Evolutionary conservation across 37 sponge, comb jelly and placozoan species (phyloP), one percentile per base, ranked within the genome.

Genomic region (Lycopodina hypogea): DNA sequence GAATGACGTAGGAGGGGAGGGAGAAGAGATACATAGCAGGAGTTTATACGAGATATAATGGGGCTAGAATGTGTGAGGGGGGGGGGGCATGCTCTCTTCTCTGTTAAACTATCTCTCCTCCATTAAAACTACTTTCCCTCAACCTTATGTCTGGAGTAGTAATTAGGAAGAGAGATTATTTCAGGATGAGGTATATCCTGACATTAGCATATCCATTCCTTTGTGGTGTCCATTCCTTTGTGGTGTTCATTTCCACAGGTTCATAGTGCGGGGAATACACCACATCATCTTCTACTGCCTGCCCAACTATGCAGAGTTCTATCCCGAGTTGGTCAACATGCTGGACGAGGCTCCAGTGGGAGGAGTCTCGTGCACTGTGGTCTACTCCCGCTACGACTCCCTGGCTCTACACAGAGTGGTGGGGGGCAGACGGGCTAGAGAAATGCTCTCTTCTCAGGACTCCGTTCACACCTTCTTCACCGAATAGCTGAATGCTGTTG

Each of bases 201-300:
- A n/a, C n/a, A n/a, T n/a, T n/a, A n/a, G n/a, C n/a, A n/a, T n/a
- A n/a, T n/a, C n/a, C n/a, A n/a, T n/a, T n/a, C n/a, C n/a, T n/a
- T n/a, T n/a, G n/a, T n/a, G n/a, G n/a, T n/a, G n/a, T n/a, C n/a
- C n/a, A n/a, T n/a, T n/a, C n/a, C n/a, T n/a, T n/a, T n/a, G n/a
- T n/a, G n/a, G n/a, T n/a, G 9, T 45, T 45, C 4, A 45, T 17
- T 65, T 65, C 33, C 35, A 2, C 77, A 95, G 96, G 85, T 86
- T 74, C 56, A 75, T 71, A 7, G 41, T 97, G 4, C 72, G 78
- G 40, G 96, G 96, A 1, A 72, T 94, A 21, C 77, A 64, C 35
- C 98, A 97, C 55, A 57, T 97, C 15, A 74, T 97, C 21, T 94
- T 97, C 74, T 97, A 97, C 71, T 80, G 88, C 37, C 78, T 89